These are phyloP conservation scores for Centroberyx gerrardi DNA, from an alignment of 2,797 vertebrate genomes.

Conservation along the genomic window DNA sequence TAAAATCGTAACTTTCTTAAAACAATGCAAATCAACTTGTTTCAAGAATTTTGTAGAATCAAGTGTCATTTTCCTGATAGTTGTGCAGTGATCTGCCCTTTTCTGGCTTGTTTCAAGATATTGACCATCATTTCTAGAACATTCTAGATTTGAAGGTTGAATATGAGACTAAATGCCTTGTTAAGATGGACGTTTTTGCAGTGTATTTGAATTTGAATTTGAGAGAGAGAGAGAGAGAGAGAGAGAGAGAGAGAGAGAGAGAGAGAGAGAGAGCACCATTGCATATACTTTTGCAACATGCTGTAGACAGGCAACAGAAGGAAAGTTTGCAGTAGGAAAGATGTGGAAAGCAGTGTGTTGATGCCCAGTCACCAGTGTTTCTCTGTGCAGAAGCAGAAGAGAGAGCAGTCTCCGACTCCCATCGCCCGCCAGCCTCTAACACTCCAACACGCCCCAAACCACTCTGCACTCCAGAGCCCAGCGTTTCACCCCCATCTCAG, in stretches of 20 bases:
- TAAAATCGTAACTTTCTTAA: no score
- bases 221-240: no score
- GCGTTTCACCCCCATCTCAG: constrained; percentile 34
- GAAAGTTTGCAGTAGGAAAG: background rate
- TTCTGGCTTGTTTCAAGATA: no score
- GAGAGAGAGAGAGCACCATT: background rate
- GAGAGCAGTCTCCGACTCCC: constrained; percentile 31
- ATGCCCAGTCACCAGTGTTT: constrained; percentile 20
- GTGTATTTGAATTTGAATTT: no score
- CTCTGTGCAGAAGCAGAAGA: constrained; percentile 13
- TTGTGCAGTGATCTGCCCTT: no score
- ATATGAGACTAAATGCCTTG: no score
- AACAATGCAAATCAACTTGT: no score
- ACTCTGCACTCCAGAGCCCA: constrained; percentile 22
- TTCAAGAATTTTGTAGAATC: no score
- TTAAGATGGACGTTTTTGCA: no score
- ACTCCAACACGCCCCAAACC: constrained; percentile 21
- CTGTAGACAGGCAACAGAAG: background rate
- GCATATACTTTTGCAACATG: background rate
- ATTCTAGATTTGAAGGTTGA: no score
- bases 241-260: background rate
- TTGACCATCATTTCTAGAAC: no score
- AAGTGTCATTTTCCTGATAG: no score
- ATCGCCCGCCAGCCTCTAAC: background rate
- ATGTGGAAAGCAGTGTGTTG: background rate